Evolutionary conservation across 53 echinoderm and acorn worm genomes (phyloP).

Genomic region (Antedon mediterranea): DNA sequence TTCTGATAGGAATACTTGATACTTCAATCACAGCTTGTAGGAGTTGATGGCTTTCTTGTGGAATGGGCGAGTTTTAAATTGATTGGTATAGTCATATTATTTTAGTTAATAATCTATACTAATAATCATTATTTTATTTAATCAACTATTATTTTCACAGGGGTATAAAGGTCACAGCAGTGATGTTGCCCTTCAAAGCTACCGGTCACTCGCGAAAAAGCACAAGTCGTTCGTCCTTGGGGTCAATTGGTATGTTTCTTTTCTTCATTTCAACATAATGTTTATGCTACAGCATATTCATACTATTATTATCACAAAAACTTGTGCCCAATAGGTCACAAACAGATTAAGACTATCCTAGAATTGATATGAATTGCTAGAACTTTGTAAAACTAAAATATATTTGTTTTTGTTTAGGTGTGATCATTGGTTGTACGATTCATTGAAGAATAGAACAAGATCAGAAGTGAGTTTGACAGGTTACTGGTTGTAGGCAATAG

Average conservation of each 20-base stretch:
- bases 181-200: conserved; percentile 46
- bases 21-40: conserved; percentile 50
- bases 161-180: conserved; percentile 73
- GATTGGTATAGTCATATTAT: too few relatives aligned
- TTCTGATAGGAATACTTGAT: conserved; percentile 57
- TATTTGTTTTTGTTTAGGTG: conserved; percentile 35
- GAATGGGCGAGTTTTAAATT: conserved; percentile 73
- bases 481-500: too few relatives aligned
- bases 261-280: too few relatives aligned
- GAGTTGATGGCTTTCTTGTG: conserved; percentile 72
- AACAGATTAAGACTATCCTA: too few relatives aligned
- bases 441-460: conserved; percentile 47
- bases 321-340: too few relatives aligned
- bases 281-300: too few relatives aligned
- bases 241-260: conserved; percentile 57
- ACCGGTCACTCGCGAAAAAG: conserved; percentile 30
- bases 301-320: too few relatives aligned
- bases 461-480: conserved; percentile 40
- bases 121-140: too few relatives aligned
- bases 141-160: conserved; percentile 16
- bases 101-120: too few relatives aligned
- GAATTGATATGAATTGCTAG: too few relatives aligned
- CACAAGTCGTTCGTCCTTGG: conserved; percentile 40
- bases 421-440: conserved; percentile 61
- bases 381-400: too few relatives aligned